Evolutionary conservation across 2,888 invertebrate species (phyloP).

Genomic region (Heliconius sara): DNA sequence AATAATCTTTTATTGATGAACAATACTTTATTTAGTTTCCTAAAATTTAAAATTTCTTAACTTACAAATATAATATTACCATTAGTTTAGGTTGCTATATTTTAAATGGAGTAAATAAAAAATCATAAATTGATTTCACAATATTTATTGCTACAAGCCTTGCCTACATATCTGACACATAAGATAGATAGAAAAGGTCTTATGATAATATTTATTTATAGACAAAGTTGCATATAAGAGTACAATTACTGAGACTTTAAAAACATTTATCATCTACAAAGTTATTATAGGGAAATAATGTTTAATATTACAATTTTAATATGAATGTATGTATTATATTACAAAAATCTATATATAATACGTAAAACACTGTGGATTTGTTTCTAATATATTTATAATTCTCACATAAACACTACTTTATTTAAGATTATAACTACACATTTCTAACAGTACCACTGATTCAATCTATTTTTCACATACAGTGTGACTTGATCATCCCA

Average conservation of each 20-base stretch:
- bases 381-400: not conserved
- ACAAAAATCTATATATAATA: not conserved
- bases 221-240: not conserved
- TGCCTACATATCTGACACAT: not conserved
- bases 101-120: not conserved
- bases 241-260: not conserved
- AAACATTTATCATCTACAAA: not conserved
- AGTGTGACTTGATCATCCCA: not conserved
- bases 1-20: no score
- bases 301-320: not conserved
- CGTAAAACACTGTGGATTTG: not conserved
- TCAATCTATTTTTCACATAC: not conserved
- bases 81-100: not conserved
- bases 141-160: constrained; percentile 16
- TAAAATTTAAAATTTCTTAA: no score
- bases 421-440: not conserved
- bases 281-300: not conserved
- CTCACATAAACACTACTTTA: constrained; percentile 4
- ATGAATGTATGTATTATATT: not conserved
- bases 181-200: not conserved
- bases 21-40: no score
- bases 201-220: not conserved
- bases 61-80: no score
- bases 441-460: not conserved
- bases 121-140: not conserved